These are phyloP conservation scores for Drosophila sordidula DNA, from an alignment of 2,888 invertebrate genomes.

Conservation along the genomic window DNA sequence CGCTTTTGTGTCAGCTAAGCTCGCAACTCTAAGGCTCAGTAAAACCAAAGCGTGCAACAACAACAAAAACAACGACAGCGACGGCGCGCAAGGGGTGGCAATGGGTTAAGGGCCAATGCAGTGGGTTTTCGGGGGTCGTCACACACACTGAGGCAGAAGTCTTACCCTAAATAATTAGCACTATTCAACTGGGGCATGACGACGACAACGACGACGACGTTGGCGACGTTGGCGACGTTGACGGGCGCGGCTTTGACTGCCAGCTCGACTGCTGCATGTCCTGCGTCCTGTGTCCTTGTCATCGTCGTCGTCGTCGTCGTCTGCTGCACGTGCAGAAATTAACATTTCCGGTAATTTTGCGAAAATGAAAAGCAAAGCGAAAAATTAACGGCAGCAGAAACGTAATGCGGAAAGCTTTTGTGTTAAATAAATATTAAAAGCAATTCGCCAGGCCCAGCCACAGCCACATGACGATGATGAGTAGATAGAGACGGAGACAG, in stretches of 20 bases:
- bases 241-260: conserved; percentile 71
- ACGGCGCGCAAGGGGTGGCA: conserved; percentile 62
- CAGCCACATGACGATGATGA: conserved; percentile 50
- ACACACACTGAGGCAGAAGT: conserved; percentile 49
- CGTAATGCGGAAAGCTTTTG: conserved; percentile 78
- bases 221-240: conserved; percentile 42
- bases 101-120: conserved; percentile 73
- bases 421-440: conserved; percentile 80
- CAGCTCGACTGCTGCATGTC: conserved; percentile 43
- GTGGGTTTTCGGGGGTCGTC: conserved; percentile 57
- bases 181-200: conserved; percentile 78
- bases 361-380: conserved; percentile 81
- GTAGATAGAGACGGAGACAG: conserved; percentile 8
- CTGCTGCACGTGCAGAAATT: conserved; percentile 81
- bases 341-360: conserved; percentile 81
- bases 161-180: conserved; percentile 83
- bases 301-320: conserved; percentile 26
- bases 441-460: conserved; percentile 64
- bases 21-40: conserved; percentile 55
- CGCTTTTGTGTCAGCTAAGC: conserved; percentile 73
- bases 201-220: conserved; percentile 48
- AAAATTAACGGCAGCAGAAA: conserved; percentile 77
- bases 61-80: conserved; percentile 23
- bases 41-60: conserved; percentile 42
- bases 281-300: conserved; percentile 57